phyloP scores from a whole-genome alignment of 2,888 invertebrate genomes.

The Cotesia congregata region DNA sequence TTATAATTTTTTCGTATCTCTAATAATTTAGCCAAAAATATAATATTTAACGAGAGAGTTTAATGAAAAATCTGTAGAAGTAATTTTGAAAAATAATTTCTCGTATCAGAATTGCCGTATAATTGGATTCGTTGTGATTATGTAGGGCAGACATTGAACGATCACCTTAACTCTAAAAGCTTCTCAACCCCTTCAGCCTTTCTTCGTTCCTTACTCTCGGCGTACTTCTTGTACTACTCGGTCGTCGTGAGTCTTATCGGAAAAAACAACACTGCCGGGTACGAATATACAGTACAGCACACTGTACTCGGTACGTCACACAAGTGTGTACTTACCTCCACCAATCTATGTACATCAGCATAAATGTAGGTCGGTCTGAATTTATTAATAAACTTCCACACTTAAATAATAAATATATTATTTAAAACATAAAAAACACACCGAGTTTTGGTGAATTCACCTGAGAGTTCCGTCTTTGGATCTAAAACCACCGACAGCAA shows the following conservation, averaged over 20 bases:
- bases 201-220: conserved; percentile 14
- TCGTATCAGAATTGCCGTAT: conserved; percentile 24
- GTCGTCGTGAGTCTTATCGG: conserved; percentile 35
- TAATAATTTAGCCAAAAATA: too few species aligned
- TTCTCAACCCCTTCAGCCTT: conserved; percentile 5
- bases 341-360: background rate
- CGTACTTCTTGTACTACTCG: conserved; percentile 11
- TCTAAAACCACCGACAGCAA: too few species aligned
- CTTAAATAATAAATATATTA: conserved; percentile 1
- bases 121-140: conserved; percentile 43
- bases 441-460: background rate
- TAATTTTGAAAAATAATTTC: background rate
- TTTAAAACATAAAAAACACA: background rate
- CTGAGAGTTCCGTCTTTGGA: too few species aligned
- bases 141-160: conserved; percentile 45
- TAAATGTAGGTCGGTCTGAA: conserved; percentile 39
- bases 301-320: conserved; percentile 18
- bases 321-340: conserved; percentile 5
- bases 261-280: conserved; percentile 35
- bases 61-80: background rate
- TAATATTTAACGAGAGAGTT: too few species aligned
- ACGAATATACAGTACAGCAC: background rate
- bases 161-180: conserved; percentile 43
- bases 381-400: conserved; percentile 32
- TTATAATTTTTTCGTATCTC: too few species aligned